Base-by-base conservation (phyloP, 2,113 vertebrate species). In the Pipra filicauda region DNA sequence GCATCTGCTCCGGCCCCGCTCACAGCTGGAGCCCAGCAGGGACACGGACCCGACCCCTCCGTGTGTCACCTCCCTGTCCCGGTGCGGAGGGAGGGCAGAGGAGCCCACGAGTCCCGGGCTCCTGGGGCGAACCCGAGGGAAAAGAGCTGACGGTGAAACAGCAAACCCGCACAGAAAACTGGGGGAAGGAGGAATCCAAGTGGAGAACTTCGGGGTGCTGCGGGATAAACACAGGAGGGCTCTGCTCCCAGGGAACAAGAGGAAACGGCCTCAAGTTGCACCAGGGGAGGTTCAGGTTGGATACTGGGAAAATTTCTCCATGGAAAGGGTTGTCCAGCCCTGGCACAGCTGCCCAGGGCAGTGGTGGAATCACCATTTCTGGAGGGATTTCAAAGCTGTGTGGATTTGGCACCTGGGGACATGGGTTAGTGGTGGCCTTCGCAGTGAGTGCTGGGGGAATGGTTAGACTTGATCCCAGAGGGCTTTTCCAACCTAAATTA, bases 221-320 rank as follows among this genome's bases (percentile, higher is more conserved):
- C 37, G 19, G 20, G 46, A 30, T 12, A 12, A 31, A 30, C 37
- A 13, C 2, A 5, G 22, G 11, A 6, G 70, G 5, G 49, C 33
- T 6, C 27, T 58, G n/a, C 18, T 33, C 18, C 37, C 18, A 0
- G 30, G 39, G 28, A 39, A 14, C 44, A 6, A 21, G 33, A 35
- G 57, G 33, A 11, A 12, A 12, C 24, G 3, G 67, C 48, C 69
- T 17, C 33, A 6, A 28, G 6, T 1, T 4, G 33, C 8, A 2
- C 22, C 49, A 1, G 16, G 16, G 21, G 13, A 22, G 35, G 3
- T 37, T 76, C 9, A 2, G 52, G 26, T 5, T 31, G 37, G 72
- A 3, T 21, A 3, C 15, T 1, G 3, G 35, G 61, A 10, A 11
- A 5, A 24, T 5, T 65, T 24, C 51, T 24, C n/a, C 23, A 1